Conservation (phyloP, 2,888 invertebrate species). For the Ptychoptera contaminata region DNA sequence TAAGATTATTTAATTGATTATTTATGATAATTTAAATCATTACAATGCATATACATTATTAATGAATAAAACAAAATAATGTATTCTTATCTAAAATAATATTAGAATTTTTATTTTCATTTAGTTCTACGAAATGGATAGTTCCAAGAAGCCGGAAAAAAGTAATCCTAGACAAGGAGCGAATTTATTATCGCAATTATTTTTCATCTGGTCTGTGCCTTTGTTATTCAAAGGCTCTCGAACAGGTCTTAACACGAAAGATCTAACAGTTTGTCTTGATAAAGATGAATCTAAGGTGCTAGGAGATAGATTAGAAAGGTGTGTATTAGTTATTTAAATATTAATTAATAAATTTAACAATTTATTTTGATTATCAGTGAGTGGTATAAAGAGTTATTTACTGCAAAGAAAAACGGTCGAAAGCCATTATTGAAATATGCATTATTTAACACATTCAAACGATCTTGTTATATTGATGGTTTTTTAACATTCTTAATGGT, state of each 20-base stretch:
- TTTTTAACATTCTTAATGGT: conserved; percentile 37
- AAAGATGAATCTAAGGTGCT: too few species aligned
- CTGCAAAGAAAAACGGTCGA: conserved; percentile 36
- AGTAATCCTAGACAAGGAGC: conserved; percentile 25
- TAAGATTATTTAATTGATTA: too few species aligned
- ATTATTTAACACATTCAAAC: conserved; percentile 49
- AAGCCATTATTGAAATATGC: conserved; percentile 48
- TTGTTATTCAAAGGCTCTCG: conserved; percentile 23
- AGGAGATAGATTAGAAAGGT: too few species aligned
- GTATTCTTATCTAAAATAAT: too few species aligned
- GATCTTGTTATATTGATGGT: conserved; percentile 48
- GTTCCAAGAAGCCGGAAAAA: conserved; percentile 23
- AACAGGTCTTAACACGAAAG: conserved; percentile 39
- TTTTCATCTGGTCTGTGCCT: conserved; percentile 29
- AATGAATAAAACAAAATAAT: too few species aligned
- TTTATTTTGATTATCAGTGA: conserved; percentile 32
- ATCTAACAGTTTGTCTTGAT: conserved; percentile 34
- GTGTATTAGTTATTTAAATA: too few species aligned
- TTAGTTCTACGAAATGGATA: conserved; percentile 26
- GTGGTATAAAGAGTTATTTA: conserved; percentile 47
- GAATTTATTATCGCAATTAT: conserved; percentile 24
- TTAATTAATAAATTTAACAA: background rate
- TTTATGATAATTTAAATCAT: too few species aligned
- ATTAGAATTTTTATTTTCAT: too few species aligned
- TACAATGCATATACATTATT: too few species aligned